Percentiles rank a stretch among this genome's conserved stretches.
Conservation (phyloP, 2,113 vertebrate species). For the Leucoraja erinaceus region DNA sequence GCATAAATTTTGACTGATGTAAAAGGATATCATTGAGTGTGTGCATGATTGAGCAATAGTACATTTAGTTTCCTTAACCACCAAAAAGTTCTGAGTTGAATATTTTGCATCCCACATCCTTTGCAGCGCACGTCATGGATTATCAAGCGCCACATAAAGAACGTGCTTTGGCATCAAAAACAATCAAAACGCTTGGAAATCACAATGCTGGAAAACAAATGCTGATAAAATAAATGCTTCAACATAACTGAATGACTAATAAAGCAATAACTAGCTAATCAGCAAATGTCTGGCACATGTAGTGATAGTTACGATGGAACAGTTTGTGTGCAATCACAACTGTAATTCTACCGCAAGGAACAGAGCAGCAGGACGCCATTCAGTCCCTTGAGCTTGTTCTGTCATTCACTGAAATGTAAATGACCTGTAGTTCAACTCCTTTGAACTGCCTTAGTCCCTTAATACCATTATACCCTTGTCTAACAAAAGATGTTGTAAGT, state of each 20-base stretch:
- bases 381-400: not conserved
- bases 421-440: not conserved
- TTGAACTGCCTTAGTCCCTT: not conserved
- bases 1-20: not conserved
- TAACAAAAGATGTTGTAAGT: not conserved
- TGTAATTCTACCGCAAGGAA: not conserved
- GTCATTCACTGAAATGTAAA: not conserved
- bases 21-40: not conserved
- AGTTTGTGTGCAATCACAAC: not conserved
- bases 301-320: not conserved
- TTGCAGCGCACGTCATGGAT: not conserved
- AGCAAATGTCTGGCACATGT: not conserved
- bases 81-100: not conserved
- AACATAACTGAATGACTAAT: not conserved
- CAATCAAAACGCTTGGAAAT: not conserved
- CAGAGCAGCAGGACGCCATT: not conserved
- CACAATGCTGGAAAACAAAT: not conserved
- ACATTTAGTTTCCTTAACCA: not conserved
- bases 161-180: not conserved
- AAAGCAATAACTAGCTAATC: not conserved
- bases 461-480: not conserved
- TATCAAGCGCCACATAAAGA: not conserved
- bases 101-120: not conserved
- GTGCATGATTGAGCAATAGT: not conserved
- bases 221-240: not conserved